Base-by-base conservation (phyloP, 2,113 vertebrate species). In the Agapornis roseicollis region DNA sequence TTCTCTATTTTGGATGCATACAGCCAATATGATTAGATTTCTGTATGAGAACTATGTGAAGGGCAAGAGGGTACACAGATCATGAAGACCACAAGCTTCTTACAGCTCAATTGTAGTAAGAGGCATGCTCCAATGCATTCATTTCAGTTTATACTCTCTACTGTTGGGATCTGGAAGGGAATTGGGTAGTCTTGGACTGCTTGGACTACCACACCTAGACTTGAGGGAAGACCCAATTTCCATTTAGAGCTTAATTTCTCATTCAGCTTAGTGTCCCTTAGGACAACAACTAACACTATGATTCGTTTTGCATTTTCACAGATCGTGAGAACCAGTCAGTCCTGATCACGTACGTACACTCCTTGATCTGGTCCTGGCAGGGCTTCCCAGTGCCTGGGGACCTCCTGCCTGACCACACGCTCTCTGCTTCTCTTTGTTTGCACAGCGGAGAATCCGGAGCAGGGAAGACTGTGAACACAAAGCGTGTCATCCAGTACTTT, bases 291-390 rank as follows among this genome's bases (percentile, higher is more conserved):
- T 86, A 89, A 89, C 9, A 47, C 7, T 31, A 17, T 31, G 13
- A 37, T 70, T 90, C 6, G 6, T 80, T 68, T 37, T 93, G 42
- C 71, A 20, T 78, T 79, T 96, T 73, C 80, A 64, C 80, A 99
- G 98, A 98, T 95, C 98, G 98, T 4, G 98, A 99, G 95, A 99
- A 99, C 93, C 98, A 99, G 98, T 98, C 98, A 5, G 91, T 99
- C 95, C 95, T 99, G 96, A 99, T 98, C 78, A 99, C 98, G 98
- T 98, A 97, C 28, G 98, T 98, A 77, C 63, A 39, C 46, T 66
- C 79, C 50, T 53, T 94, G 44, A 41, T 71, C 7, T 11, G 13
- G 11, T 89, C 66, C 70, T 28, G 44, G 44, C 2, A 3, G 50
- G 17, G 55, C 58, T 66, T 7, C 18, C 53, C 2, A 2, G 53